Base-by-base conservation (phyloP, 2,888 invertebrate species). In the Euplexia lucipara region DNA sequence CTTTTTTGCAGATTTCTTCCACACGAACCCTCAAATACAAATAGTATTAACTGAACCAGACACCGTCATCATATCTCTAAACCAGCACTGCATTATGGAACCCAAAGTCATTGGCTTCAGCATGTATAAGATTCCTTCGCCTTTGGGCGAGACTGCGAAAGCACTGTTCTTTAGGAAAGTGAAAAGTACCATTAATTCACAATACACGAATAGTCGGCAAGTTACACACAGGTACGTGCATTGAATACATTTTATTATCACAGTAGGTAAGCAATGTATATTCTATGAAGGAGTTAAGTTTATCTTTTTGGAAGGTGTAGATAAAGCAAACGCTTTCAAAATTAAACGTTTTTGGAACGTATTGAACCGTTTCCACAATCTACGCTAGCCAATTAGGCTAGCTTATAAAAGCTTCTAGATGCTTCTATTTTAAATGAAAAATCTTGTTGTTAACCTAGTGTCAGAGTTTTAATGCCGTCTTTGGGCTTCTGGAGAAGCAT, bases 91-190 rank as follows among this genome's bases (percentile, higher is more conserved):
- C 72, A 97, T 98, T 56, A 97, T 98, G 96, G 98, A 98, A 89
- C 98, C 98, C 12, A 98, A 98, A 95, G 98, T 98, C 6, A 98
- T 99, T 75, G 99, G 99, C 34, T 99, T 98, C 88, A 98, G 98
- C 58, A 97, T 98, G 56, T 98, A 98, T 89, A 96, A 96, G 45
- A 90, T 97, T 81, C 96, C 97, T 70, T 97, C 97, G 86, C 96
- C 96, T 75, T 96, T 92, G 6, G 96, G 96, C 4, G 98, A 98
- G 90, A 97, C 97, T 12, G 97, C 98, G 58, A 97, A 97, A 66
- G 97, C 97, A 79, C 95, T 96, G 26, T 98, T 98, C 89, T 98
- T 98, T 89, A 98, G 98, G 89, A 97, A 97, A 85, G 97, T 97
- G 84, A 98, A 98, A 85, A 98, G 98, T 49, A 96, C 98, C 59